phyloP scores from a whole-genome alignment of 2,113 vertebrate species.

The Macquaria australasica region DNA sequence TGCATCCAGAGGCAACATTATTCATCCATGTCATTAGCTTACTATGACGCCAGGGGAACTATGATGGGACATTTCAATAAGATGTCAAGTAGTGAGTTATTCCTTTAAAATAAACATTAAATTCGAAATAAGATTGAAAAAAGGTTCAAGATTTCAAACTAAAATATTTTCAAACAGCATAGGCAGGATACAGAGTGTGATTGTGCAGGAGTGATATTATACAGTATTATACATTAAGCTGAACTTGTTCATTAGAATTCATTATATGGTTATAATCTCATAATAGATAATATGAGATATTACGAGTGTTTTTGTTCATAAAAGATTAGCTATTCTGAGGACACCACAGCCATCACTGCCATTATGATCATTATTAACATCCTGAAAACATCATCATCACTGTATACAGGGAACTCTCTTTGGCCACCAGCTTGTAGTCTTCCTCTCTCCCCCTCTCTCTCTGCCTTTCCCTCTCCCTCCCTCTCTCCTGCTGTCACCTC shows the following conservation, averaged over 20 bases:
- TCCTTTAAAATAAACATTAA: conserved; percentile 16
- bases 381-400: conserved; percentile 34
- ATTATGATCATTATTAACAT: conserved; percentile 22
- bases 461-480: conserved; percentile 35
- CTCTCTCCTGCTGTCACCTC: conserved; percentile 89
- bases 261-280: not conserved
- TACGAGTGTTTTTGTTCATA: not conserved
- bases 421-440: conserved; percentile 41
- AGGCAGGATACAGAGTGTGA: not conserved
- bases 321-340: not conserved
- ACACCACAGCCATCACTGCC: not conserved
- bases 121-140: not conserved
- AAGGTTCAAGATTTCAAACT: not conserved
- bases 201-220: not conserved
- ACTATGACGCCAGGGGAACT: conserved; percentile 13
- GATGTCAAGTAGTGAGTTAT: conserved; percentile 20
- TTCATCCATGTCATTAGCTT: conserved; percentile 11
- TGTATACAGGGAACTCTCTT: conserved; percentile 36
- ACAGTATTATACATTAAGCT: not conserved
- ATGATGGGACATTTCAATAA: conserved; percentile 7
- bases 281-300: not conserved
- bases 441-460: conserved; percentile 24
- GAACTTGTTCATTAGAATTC: not conserved
- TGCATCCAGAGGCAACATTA: conserved; percentile 21
- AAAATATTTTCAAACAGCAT: not conserved